A percentile compares a stretch with the other conserved stretches of the same genome.
phyloP scores from a whole-genome alignment of 64 coral and sea anemone genomes.

The Stichodactyla helianthus region DNA sequence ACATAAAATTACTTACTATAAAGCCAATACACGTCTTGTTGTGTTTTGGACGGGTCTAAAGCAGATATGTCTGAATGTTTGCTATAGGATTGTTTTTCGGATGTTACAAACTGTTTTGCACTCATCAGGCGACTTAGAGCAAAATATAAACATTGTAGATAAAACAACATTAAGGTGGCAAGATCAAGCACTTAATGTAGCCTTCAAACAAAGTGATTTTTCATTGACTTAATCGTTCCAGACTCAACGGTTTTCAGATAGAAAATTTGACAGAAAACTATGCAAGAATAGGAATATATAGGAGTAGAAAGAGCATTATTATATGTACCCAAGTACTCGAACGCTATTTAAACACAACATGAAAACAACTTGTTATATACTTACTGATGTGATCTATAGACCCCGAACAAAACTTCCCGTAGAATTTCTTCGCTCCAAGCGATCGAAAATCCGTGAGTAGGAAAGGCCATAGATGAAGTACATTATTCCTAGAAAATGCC shows the following conservation, averaged over 20 bases:
- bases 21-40: too few species aligned
- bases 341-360: background rate
- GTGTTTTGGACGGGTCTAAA: too few species aligned
- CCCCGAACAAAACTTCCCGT: slow-evolving; percentile 95
- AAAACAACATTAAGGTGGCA: too few species aligned
- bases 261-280: background rate
- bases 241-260: background rate
- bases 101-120: background rate
- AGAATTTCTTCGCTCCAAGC: slow-evolving; percentile 92
- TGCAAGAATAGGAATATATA: background rate
- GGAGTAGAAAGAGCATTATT: background rate
- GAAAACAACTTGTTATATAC: slow-evolving; percentile 11
- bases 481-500: slow-evolving; percentile 87
- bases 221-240: background rate
- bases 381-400: slow-evolving; percentile 96
- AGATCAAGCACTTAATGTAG: too few species aligned
- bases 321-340: background rate
- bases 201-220: background rate
- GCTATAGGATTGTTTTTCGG: background rate
- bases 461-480: slow-evolving; percentile 96
- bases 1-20: too few species aligned
- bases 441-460: slow-evolving; percentile 90
- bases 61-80: background rate
- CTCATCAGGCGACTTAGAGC: too few species aligned
- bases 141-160: too few species aligned